Evolutionary conservation across 2,888 invertebrate species (phyloP), one percentile per base, ranked within the genome.

Genomic region (Hirtodrosophila histrioides): DNA sequence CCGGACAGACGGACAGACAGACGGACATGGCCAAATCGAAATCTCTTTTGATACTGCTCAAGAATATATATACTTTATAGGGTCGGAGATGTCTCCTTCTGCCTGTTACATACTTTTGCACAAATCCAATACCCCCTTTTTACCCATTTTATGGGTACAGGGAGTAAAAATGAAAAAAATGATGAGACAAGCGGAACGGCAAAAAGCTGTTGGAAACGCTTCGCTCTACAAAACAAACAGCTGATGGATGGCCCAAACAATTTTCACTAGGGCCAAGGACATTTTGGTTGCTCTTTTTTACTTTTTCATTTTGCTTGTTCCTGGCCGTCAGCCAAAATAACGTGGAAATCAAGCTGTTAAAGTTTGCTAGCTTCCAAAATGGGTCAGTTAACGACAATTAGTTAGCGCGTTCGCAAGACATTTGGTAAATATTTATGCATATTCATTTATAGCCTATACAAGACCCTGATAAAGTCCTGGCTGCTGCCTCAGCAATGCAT

Each of bases 231-330:
- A 67, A 78, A 78, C 75, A 74, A 74, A 74, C 74, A 76, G 66
- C 76, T 86, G 83, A 83, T 83, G 78, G 68, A 85, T 82, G 75
- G 73, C 44, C 48, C 75, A 51, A 77, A 60, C 77, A 80, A 69
- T 80, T 73, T 83, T 80, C 55, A 78, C 75, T 69, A 74, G 80
- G 70, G 60, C 81, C 84, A 84, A 84, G 87, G 81, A 84, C 80
- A 83, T 69, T 75, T 65, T 53, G 49, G 39, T 41, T 62, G 35
- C 40, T 48, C 48, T 46, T 44, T 49, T 39, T 41, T 27, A 36
- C 41, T 31, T 17, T 17, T 2, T 17, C 17, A 17, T 17, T 17
- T 17, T 17, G 17, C 2, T 17, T 1, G 48, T 39, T 51, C 35
- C 17, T 63, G 79, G 69, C 69, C 23, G 24, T 11, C 29, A 56